Evolutionary conservation across 2,888 invertebrate genomes (phyloP), one percentile per base, ranked within the genome.

Genomic region (Aquatica leii): DNA sequence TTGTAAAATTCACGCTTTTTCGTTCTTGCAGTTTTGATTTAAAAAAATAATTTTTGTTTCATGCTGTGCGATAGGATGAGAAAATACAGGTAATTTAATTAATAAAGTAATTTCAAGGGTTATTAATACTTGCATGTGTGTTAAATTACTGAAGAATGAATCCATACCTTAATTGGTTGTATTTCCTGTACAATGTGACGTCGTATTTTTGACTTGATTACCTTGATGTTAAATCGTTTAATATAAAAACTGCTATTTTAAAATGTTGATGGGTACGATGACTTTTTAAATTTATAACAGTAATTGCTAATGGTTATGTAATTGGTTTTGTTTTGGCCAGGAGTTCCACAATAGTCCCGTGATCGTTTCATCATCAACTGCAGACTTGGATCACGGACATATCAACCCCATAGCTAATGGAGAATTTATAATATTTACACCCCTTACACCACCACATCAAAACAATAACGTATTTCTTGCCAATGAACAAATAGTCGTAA

Each of bases 391-490:
- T 65, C 80, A 80, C 66, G 81, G 81, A 41, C 80, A 80, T 67
- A 74, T 80, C n/a, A 82, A 81, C 69, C 81, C 82, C n/a, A 76
- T 81, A 56, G 76, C 80, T 15, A 78, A 77, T 64, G 76, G 78
- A 57, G 81, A 81, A 74, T 81, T 81, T 67, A 80, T 81, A 15
- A 82, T 81, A 69, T 81, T 81, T 72, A 81, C 82, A 21, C 82
- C 81, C 11, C 71, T 82, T 43, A 81, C 82, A n/a, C 78, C 80
- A 8, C 76, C 80, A 37, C 79, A 74, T 70, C 78, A 75, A 60
- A 82, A 83, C 69, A 81, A 82, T 68, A 80, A 83, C 66, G 78
- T 83, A 34, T 82, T 83, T 72, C 79, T 81, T 62, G 79, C 81
- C 62, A 78, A 77, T 59, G 76, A 78, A 64, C 75, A 76, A 69